Base-by-base conservation (phyloP, 30 jellyfish, hydroid and myxozoan species). In the Aurelia aurita complex sp. Pacific region DNA sequence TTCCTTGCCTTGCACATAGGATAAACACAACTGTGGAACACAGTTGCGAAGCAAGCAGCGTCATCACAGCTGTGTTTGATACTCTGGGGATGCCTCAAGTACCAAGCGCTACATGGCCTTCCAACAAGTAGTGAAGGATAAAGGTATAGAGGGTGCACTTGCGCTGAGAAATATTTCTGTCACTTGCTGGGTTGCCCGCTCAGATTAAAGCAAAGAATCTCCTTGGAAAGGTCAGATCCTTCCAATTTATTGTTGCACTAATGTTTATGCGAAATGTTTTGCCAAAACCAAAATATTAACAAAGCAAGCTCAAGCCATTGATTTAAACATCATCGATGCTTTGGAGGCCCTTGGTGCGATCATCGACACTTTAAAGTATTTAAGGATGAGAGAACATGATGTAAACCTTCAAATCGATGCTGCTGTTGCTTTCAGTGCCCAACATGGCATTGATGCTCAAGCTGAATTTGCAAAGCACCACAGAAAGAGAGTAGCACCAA, bases 401-500 rank as follows among this genome's bases (percentile, higher is more conserved):
- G 15, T 64, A 77, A 65, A 79, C 64, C 89, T 1, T 40, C 81
- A 79, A 67, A 79, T 79, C 3, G 81, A 64, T 64, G 89, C 89
- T 63, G 89, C 89, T 8, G 3, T 79, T 68, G 91, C 67, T 81
- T 68, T 67, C 46, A 70, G 76, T 81, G 84, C 54, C 33, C 85
- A 67, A 52, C 85, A 54, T 81, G 85, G 77, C 43, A 32, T 81
- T 70, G 84, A 66, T 81, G 91, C 76, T 54, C 74, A 81, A 57
- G 23, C 83, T 67, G 85, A 81, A 68, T 81, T 67, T 81, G 91
- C 62, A 67, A 68, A 81, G 67, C 72, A 81, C 91, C 91, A 81
- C 77, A 81, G 85, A 81, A 59, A 51, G 60, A 50, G 72, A 53
- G 51, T 80, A 36, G 67, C 69, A 67, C 85, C 91, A 54, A 1